Base-by-base conservation (phyloP, 1,140 invertebrate genomes). In the Calephelis virginiensis region DNA sequence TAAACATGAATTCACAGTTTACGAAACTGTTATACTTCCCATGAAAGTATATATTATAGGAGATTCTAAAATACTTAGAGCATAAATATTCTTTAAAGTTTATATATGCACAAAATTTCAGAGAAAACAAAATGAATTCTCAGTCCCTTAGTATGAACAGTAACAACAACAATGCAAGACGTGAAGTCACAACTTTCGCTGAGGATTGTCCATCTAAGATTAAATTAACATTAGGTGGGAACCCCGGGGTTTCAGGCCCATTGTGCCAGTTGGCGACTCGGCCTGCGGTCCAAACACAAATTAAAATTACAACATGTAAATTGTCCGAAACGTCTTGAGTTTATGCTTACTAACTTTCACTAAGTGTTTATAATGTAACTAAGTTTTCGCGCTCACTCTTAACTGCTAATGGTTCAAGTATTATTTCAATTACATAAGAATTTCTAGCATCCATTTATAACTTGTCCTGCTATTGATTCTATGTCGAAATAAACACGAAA, bases 241-340 rank as follows among this genome's bases (percentile, higher is more conserved):
- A 82, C 73, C 75, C 66, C 64, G 46, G 67, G 76, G 71, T 73
- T 70, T 66, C 28, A 10, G 53, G 49, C 63, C 77, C 74, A 82
- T 80, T 82, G 78, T 82, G 72, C 77, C 67, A 66, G 71, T 59
- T 71, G 64, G 71, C 11, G 63, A 40, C 61, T 66, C 70, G 73
- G 17, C 53, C 75, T 73, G 77, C 75, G 80, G 77, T 73, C 77
- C 72, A 76, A 81, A 75, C 81, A 80, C 76, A 81, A 84, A 89
- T 89, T 89, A 83, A 86, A 86, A 86, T 86, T 86, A 86, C 84
- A 86, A 82, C 86, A 86, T 86, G 84, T 82, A 86, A 86, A 86
- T 85, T 76, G 77, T 79, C 74, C 69, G 60, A 64, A 72, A 69
- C 76, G 74, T 84, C 85, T 85, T 80, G 68, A 70, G 38, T 74